These are phyloP conservation scores for Pristionchus exspectatus DNA, from an alignment of 2,888 invertebrate species.

Conservation along the genomic window DNA sequence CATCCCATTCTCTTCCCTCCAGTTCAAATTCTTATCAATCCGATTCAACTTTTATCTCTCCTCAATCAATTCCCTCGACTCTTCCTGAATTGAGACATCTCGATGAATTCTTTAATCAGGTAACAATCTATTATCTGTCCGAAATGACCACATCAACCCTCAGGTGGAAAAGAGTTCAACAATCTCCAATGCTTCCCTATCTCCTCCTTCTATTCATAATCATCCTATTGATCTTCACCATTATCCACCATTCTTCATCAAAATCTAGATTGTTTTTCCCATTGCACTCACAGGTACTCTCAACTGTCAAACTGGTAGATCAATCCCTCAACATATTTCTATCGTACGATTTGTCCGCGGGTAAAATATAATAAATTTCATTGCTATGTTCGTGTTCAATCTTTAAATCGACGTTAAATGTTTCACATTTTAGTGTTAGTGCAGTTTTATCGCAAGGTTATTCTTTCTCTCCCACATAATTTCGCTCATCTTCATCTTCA, in stretches of 20 bases:
- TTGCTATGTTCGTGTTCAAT: no score
- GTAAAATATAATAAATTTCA: background rate
- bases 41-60: conserved; percentile 33
- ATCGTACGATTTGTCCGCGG: background rate
- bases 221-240: conserved; percentile 28
- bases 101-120: conserved; percentile 75
- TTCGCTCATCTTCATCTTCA: no score
- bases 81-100: conserved; percentile 74
- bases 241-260: background rate
- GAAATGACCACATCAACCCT: background rate
- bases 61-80: conserved; percentile 59
- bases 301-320: conserved; percentile 3
- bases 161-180: conserved; percentile 33
- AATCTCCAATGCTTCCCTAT: conserved; percentile 8
- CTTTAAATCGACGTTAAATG: no score
- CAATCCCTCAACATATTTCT: background rate
- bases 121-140: conserved; percentile 36
- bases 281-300: background rate
- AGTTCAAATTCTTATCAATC: conserved; percentile 11
- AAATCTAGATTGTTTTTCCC: background rate
- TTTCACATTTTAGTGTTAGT: no score
- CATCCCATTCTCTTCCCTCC: conserved; percentile 11
- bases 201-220: conserved; percentile 27
- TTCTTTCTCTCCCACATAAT: no score
- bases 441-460: no score